phyloP scores from a whole-genome alignment of 2,797 vertebrate species.

The Siniperca undulata region DNA sequence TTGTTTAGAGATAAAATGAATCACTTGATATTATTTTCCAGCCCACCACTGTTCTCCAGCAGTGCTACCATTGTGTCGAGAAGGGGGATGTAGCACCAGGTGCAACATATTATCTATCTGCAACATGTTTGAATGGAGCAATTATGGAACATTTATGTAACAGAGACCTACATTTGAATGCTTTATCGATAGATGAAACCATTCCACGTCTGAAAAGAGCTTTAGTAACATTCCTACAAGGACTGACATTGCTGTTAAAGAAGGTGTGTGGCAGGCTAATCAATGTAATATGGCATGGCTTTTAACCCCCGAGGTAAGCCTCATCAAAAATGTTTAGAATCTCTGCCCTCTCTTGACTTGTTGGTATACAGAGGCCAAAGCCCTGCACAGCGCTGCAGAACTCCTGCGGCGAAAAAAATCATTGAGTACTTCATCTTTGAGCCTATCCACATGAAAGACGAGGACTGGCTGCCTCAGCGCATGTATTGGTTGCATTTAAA shows the following conservation, averaged over 20 bases:
- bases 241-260: conserved; percentile 13
- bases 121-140: no score
- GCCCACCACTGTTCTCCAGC: not conserved
- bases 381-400: conserved; percentile 25
- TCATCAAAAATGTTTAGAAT: conserved; percentile 38
- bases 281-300: conserved; percentile 9
- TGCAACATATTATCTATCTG: no score
- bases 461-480: conserved; percentile 15
- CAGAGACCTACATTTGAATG: not conserved
- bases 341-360: conserved; percentile 29
- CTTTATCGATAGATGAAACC: conserved; percentile 20
- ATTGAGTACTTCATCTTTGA: conserved; percentile 23
- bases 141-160: no score
- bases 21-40: conserved; percentile 11
- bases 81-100: not conserved
- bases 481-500: conserved; percentile 42
- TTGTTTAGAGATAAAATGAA: not conserved
- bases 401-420: conserved; percentile 20
- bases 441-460: conserved; percentile 37
- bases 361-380: conserved; percentile 30
- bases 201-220: conserved; percentile 6
- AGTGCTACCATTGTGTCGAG: not conserved
- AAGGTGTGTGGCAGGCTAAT: conserved; percentile 28
- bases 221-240: not conserved
- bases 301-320: conserved; percentile 23